phyloP scores from a whole-genome alignment of 2,888 invertebrate species.

The Nipponacmea schrenckii region DNA sequence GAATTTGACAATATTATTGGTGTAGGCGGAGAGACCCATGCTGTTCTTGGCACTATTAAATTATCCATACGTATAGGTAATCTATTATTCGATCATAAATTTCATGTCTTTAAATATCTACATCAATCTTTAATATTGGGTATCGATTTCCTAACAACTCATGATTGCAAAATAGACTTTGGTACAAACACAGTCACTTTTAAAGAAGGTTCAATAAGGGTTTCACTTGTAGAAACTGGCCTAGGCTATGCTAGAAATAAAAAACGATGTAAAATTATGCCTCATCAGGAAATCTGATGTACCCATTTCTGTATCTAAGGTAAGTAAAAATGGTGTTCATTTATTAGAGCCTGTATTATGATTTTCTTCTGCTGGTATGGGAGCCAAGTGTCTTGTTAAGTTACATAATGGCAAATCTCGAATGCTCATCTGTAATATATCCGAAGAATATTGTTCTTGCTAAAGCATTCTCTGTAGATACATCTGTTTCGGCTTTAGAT shows the following conservation, averaged over 20 bases:
- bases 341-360: neutral
- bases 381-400: constrained; percentile 1
- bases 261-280: neutral
- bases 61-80: constrained; percentile 6
- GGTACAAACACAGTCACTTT: constrained; percentile 16
- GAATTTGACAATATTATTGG: constrained; percentile 8
- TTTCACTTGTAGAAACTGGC: neutral
- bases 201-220: neutral
- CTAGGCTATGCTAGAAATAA: neutral
- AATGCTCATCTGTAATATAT: constrained; percentile 26
- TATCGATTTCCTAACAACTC: constrained; percentile 29
- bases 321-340: neutral
- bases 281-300: neutral
- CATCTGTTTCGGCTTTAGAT: constrained; percentile 13
- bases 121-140: constrained; percentile 22
- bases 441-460: constrained; percentile 21
- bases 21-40: constrained; percentile 16
- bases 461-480: constrained; percentile 23
- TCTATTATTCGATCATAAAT: constrained; percentile 6
- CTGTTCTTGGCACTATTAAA: constrained; percentile 15
- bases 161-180: constrained; percentile 28
- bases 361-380: neutral
- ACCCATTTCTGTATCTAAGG: neutral
- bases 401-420: neutral
- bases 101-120: constrained; percentile 14